Evolutionary conservation across 2,888 invertebrate genomes (phyloP).

Genomic region (Graphium colonna): DNA sequence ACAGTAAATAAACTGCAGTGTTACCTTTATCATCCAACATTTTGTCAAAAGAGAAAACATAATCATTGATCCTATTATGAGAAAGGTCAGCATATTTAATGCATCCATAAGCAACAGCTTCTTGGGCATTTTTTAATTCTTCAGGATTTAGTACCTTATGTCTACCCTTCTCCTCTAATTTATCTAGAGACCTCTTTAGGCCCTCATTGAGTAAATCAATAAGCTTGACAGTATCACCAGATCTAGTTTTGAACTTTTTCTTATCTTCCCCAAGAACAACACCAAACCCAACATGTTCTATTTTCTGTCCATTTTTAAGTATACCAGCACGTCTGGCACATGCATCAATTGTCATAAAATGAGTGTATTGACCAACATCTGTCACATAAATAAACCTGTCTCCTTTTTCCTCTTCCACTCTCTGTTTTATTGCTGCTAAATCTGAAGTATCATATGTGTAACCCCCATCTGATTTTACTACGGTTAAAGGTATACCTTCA

Average conservation of each 20-base stretch:
- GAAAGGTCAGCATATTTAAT: constrained; percentile 98
- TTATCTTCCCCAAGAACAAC: constrained; percentile 98
- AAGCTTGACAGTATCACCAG: constrained; percentile 96
- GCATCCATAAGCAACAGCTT: constrained; percentile 97
- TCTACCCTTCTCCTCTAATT: constrained; percentile 91
- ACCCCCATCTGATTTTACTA: constrained; percentile 98
- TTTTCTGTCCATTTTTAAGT: constrained; percentile 80
- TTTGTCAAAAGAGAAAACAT: constrained; percentile 98
- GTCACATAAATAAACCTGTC: constrained; percentile 96
- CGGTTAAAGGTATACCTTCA: constrained; percentile 91
- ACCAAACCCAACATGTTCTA: constrained; percentile 97
- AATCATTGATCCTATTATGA: constrained; percentile 95
- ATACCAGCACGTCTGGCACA: constrained; percentile 90
- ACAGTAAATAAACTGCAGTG: constrained; percentile 97
- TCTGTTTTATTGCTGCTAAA: constrained; percentile 93
- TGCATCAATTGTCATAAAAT: constrained; percentile 86
- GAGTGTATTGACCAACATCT: constrained; percentile 93
- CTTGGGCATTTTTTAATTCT: constrained; percentile 90
- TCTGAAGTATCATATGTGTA: constrained; percentile 99
- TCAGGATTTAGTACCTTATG: constrained; percentile 89
- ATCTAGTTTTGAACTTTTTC: constrained; percentile 99
- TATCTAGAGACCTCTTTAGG: constrained; percentile 88
- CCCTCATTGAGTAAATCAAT: constrained; percentile 95
- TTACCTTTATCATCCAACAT: constrained; percentile 99
- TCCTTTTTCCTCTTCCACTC: constrained; percentile 90